phyloP scores from a whole-genome alignment of 2,113 vertebrate species.

The Aegithalos caudatus region DNA sequence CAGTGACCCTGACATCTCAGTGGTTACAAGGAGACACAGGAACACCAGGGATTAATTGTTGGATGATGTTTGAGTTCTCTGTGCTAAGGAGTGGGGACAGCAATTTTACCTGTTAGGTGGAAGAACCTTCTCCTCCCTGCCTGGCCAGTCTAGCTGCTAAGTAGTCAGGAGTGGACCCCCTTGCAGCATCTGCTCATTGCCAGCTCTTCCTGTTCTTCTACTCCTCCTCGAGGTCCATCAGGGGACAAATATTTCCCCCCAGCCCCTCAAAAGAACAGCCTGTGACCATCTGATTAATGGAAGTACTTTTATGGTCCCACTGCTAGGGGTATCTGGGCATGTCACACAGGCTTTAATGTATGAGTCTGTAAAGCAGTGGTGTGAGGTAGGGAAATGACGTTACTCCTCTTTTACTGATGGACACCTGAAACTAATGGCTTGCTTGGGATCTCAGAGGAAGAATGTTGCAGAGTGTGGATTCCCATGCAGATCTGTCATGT shows the following conservation, averaged over 20 bases:
- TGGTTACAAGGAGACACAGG: accelerated
- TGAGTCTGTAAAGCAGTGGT: not conserved
- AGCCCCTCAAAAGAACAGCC: not conserved
- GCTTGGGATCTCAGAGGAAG: slow-evolving; percentile 40
- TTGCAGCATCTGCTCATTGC: not conserved
- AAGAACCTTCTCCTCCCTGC: not conserved
- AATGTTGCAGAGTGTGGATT: not conserved
- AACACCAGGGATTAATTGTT: not conserved
- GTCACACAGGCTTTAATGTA: not conserved
- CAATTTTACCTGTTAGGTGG: not conserved
- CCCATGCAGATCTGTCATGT: slow-evolving; percentile 5
- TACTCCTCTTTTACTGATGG: not conserved
- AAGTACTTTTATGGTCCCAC: not conserved
- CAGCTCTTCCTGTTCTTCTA: not conserved
- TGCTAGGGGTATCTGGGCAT: not conserved
- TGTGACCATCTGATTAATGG: not conserved
- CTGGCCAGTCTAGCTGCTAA: not conserved
- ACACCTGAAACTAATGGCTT: slow-evolving; percentile 31
- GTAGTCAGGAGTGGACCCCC: not conserved
- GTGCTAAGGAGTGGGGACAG: not conserved
- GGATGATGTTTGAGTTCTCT: not conserved
- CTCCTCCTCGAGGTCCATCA: not conserved
- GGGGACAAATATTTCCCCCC: not conserved
- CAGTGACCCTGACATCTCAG: not conserved
- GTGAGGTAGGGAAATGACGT: slow-evolving; percentile 37